A percentile compares a stretch with the other conserved stretches of the same genome.
Conservation (phyloP, 2,113 vertebrate genomes). For the Sinosuthora webbiana region DNA sequence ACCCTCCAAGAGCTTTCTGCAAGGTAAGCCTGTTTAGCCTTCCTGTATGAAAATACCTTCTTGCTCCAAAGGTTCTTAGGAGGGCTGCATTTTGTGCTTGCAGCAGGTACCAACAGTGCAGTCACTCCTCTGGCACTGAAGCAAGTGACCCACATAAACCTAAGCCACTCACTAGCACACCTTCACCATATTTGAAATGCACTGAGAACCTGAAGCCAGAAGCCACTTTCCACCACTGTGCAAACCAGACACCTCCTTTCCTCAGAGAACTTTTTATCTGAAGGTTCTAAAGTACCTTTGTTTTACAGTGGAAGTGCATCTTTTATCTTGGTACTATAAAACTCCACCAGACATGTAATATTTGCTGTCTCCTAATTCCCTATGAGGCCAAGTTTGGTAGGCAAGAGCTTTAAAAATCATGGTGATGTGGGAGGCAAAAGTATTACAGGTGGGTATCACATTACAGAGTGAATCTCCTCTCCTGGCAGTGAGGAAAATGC, state of each 20-base stretch:
- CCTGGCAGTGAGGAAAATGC: background rate
- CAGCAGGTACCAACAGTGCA: background rate
- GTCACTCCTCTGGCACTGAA: background rate
- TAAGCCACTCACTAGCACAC: accelerated
- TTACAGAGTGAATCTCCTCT: background rate
- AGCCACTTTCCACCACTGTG: background rate
- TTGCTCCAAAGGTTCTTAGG: background rate
- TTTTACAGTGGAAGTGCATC: background rate
- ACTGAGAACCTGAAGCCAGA: background rate
- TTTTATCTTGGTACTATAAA: background rate
- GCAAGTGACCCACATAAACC: background rate
- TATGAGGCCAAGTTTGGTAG: background rate
- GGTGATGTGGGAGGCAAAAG: background rate
- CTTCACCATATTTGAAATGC: background rate
- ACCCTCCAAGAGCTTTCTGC: background rate
- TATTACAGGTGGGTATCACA: background rate
- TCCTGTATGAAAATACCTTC: background rate
- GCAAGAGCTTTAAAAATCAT: background rate
- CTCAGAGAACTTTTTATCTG: background rate
- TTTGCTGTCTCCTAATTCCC: background rate
- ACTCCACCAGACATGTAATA: background rate
- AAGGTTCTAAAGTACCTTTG: background rate
- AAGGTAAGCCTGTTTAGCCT: background rate
- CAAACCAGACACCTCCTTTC: background rate
- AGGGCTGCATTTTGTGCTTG: background rate